Conservation (phyloP, 2,113 vertebrate species). For the Rhinolophus sinicus region DNA sequence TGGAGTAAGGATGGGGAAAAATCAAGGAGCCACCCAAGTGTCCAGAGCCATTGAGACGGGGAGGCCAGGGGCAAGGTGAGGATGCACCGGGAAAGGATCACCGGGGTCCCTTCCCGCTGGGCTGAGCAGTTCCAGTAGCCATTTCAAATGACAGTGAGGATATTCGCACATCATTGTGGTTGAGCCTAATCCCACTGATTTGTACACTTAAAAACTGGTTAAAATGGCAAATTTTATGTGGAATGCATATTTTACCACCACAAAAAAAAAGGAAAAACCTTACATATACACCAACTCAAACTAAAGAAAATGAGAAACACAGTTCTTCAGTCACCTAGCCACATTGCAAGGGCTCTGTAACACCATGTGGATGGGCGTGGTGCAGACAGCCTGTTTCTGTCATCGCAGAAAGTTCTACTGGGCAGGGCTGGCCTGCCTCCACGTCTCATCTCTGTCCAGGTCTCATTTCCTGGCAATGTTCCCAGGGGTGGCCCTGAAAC, state of each 20-base stretch:
- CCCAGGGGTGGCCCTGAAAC: background rate
- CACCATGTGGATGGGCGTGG: background rate
- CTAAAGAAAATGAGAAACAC: background rate
- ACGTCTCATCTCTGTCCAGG: background rate
- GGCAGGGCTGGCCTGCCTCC: background rate
- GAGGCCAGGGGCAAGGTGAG: accelerated
- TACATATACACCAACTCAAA: background rate
- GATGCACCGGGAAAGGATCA: too few relatives aligned
- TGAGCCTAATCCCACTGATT: background rate
- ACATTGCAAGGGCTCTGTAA: background rate
- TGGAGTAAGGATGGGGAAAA: background rate
- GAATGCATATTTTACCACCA: background rate
- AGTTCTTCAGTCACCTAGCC: background rate
- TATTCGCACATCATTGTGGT: background rate
- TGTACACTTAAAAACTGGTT: background rate
- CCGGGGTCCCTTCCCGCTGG: background rate
- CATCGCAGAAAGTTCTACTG: background rate
- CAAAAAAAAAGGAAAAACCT: background rate
- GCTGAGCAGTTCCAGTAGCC: background rate
- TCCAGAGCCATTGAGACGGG: background rate
- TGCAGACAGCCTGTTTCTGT: background rate
- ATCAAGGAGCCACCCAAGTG: too few relatives aligned
- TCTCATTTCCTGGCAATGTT: background rate
- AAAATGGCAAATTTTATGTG: background rate
- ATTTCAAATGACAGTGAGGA: background rate